Evolutionary conservation across 2,888 invertebrate genomes (phyloP).

Genomic region (Macrosiphum euphorbiae): DNA sequence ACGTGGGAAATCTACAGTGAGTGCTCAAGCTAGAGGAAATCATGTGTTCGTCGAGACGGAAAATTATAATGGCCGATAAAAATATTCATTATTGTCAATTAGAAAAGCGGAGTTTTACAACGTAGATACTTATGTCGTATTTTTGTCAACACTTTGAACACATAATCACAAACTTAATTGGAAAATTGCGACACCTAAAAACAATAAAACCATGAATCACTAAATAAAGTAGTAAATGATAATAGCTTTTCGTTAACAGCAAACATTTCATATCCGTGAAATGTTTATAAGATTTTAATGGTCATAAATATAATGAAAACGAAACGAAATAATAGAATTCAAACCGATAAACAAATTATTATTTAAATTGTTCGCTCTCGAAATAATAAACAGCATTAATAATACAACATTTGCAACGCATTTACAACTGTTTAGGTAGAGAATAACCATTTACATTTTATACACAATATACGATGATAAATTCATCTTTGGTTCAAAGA

Average conservation of each 20-base stretch:
- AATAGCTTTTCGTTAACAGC: background rate
- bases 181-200: background rate
- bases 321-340: background rate
- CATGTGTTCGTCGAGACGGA: slow-evolving; percentile 5
- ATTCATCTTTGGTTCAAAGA: too few species aligned
- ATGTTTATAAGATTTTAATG: background rate
- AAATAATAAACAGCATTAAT: background rate
- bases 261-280: background rate
- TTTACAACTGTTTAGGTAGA: too few species aligned
- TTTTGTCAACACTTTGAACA: background rate
- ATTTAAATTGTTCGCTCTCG: background rate
- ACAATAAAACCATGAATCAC: background rate
- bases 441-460: background rate
- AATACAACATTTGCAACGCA: background rate
- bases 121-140: background rate
- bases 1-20: background rate
- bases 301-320: background rate
- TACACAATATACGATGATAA: background rate
- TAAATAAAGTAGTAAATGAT: background rate
- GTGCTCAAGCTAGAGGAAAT: background rate
- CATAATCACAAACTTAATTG: background rate
- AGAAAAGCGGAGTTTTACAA: background rate
- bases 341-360: background rate
- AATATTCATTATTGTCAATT: background rate
- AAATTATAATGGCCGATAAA: background rate